Percentiles rank a stretch among this genome's conserved stretches.
Evolutionary conservation across 2,888 invertebrate species (phyloP).

Genomic region (Phragmatobia fuliginosa): DNA sequence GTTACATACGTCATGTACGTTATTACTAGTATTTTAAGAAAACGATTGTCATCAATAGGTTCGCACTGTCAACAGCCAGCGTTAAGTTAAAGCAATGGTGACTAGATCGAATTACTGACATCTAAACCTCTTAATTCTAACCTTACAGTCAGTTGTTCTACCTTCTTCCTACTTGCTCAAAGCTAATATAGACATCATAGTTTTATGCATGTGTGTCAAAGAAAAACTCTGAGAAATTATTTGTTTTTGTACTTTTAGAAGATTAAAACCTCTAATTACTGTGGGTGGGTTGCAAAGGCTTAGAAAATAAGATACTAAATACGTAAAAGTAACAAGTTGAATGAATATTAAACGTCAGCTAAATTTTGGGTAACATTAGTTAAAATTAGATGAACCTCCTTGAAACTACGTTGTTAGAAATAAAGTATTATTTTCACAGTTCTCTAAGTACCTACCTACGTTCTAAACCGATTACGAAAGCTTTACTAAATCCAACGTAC

Average conservation of each 20-base stretch:
- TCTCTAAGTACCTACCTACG: not conserved
- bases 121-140: not conserved
- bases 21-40: too few species aligned
- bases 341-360: not conserved
- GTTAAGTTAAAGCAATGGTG: not conserved
- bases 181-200: not conserved
- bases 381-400: not conserved
- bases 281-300: not conserved
- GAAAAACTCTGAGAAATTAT: not conserved
- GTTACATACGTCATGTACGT: too few species aligned
- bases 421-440: not conserved
- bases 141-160: not conserved
- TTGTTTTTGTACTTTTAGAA: not conserved
- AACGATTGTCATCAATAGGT: not conserved
- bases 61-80: not conserved
- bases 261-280: not conserved
- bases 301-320: not conserved
- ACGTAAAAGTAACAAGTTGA: not conserved
- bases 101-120: not conserved
- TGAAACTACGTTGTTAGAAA: not conserved
- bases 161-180: not conserved
- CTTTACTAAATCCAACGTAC: not conserved
- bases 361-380: not conserved
- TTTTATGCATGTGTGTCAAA: not conserved
- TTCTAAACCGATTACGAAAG: not conserved